phyloP scores from a whole-genome alignment of 2,113 vertebrate genomes.

The Hemichromis elongatus region DNA sequence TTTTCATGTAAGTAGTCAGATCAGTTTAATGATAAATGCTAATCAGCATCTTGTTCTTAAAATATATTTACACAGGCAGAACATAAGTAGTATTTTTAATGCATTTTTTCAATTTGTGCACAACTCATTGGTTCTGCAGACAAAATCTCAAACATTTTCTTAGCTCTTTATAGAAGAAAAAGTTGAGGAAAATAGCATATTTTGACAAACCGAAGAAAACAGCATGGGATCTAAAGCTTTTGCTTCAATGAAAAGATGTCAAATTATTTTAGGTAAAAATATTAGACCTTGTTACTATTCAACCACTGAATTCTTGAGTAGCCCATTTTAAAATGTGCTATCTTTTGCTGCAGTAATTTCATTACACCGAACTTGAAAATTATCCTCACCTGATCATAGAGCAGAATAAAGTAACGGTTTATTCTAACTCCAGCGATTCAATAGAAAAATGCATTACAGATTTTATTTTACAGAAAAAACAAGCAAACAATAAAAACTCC shows the following conservation, averaged over 20 bases:
- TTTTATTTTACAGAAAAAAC: neutral
- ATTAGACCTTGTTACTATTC: neutral
- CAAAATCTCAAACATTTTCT: neutral
- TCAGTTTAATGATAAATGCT: neutral
- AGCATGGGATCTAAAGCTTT: neutral
- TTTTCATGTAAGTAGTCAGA: neutral
- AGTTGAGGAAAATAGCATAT: neutral
- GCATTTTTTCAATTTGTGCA: neutral
- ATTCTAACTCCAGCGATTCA: neutral
- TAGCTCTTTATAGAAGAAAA: neutral
- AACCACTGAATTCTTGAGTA: neutral
- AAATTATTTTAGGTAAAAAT: neutral
- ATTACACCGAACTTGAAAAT: neutral
- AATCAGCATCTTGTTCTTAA: neutral
- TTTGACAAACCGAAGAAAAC: neutral
- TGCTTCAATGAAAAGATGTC: neutral
- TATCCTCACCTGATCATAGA: fast-evolving
- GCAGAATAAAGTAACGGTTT: neutral
- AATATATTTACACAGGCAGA: neutral
- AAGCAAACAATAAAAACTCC: neutral
- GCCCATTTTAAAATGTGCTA: neutral
- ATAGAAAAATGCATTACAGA: neutral
- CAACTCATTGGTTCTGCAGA: neutral
- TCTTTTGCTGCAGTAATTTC: neutral
- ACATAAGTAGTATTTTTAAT: neutral